Percentiles rank a stretch among this genome's conserved stretches.
phyloP scores from a whole-genome alignment of 1,140 invertebrate genomes.

The Zaprionus davidi region DNA sequence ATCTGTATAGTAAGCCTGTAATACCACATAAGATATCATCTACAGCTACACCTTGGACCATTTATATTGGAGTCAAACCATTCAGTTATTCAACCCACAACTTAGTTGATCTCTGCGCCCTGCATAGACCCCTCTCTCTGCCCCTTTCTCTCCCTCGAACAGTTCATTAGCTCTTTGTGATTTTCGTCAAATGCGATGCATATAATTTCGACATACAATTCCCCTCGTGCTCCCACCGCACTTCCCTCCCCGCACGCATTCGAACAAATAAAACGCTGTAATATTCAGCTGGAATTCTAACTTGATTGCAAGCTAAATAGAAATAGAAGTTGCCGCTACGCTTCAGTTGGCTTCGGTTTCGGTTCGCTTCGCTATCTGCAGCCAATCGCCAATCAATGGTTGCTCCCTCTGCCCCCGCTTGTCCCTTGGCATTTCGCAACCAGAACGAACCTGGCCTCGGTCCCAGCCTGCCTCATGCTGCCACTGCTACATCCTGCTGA shows the following conservation, averaged over 20 bases:
- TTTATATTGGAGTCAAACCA: neutral
- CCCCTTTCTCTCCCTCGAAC: neutral
- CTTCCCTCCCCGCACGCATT: neutral
- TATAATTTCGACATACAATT: constrained; percentile 7
- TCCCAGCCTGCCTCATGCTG: constrained; percentile 21
- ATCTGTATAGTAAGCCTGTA: too few relatives aligned
- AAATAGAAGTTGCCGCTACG: constrained; percentile 8
- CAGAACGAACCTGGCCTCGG: constrained; percentile 8
- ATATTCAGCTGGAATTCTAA: constrained; percentile 38
- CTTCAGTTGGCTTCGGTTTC: neutral
- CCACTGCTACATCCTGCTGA: constrained; percentile 43
- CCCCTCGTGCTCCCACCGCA: neutral
- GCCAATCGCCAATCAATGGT: constrained; percentile 47
- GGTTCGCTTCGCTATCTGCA: constrained; percentile 25
- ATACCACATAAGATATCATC: neutral
- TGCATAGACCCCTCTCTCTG: neutral
- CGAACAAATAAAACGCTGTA: constrained; percentile 36
- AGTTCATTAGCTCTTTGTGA: constrained; percentile 11
- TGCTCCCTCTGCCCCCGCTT: neutral
- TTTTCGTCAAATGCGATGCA: constrained; percentile 1
- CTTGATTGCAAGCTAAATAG: constrained; percentile 49
- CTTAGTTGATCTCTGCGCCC: neutral
- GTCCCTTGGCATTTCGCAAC: constrained; percentile 6
- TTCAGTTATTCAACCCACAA: neutral
- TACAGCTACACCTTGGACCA: neutral